phyloP scores from a whole-genome alignment of 2,113 vertebrate genomes.

The Myxocyprinus asiaticus region DNA sequence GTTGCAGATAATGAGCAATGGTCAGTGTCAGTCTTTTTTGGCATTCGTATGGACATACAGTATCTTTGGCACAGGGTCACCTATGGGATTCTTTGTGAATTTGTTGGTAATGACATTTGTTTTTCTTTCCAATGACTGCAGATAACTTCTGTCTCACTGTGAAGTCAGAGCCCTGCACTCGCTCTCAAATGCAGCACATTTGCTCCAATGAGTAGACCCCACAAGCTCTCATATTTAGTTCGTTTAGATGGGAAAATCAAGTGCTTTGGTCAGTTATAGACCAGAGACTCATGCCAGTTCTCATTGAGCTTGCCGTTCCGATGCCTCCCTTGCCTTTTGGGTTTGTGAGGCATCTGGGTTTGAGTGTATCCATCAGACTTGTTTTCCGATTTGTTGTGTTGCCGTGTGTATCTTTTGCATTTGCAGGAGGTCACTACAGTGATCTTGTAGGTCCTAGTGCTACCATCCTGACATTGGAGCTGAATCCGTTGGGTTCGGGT shows the following conservation, averaged over 20 bases:
- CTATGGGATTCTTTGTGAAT: neutral
- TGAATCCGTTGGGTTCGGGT: constrained; percentile 89
- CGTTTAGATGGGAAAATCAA: neutral
- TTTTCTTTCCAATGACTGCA: neutral
- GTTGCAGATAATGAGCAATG: neutral
- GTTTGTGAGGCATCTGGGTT: constrained; percentile 74
- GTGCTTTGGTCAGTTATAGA: constrained; percentile 7
- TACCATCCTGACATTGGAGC: constrained; percentile 90
- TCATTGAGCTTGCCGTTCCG: constrained; percentile 77
- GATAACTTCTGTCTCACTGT: constrained; percentile 27
- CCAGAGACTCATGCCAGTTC: constrained; percentile 66
- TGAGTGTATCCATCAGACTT: constrained; percentile 81
- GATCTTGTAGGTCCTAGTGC: constrained; percentile 92
- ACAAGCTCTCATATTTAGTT: neutral
- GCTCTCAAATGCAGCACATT: constrained; percentile 3
- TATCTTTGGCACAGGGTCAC: neutral
- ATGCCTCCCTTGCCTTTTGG: constrained; percentile 83
- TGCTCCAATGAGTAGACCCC: constrained; percentile 1
- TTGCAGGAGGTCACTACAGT: constrained; percentile 94
- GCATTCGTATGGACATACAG: neutral
- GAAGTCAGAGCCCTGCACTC: constrained; percentile 32
- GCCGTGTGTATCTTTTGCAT: constrained; percentile 90
- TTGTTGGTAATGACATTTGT: neutral
- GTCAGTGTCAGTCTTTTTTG: neutral
- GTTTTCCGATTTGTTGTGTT: constrained; percentile 91